Percentiles rank a stretch among this genome's conserved stretches.
Evolutionary conservation across 2,113 vertebrate genomes (phyloP).

Genomic region (Oxyruncus cristatus): DNA sequence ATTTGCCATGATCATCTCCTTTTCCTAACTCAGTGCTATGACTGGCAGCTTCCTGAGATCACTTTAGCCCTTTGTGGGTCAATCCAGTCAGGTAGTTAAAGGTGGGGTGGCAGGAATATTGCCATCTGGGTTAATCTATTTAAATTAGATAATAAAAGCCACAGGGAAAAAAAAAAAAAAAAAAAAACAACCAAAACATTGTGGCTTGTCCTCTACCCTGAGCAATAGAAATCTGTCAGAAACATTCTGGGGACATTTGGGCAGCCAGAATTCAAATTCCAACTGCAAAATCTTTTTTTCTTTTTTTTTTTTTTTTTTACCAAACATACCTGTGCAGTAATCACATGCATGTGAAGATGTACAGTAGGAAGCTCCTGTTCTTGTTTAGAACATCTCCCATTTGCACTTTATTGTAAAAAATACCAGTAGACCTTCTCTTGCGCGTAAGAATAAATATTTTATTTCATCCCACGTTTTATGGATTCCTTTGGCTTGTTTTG

Average conservation of each 20-base stretch:
- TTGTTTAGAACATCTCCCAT: neutral
- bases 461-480: neutral
- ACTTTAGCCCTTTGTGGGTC: neutral
- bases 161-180: no score
- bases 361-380: neutral
- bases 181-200: no score
- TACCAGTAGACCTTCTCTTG: neutral
- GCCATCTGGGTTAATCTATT: neutral
- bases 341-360: neutral
- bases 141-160: neutral
- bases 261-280: neutral
- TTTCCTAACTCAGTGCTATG: fast-evolving
- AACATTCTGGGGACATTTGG: neutral
- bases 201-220: neutral
- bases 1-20: neutral
- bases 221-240: neutral
- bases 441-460: neutral
- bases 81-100: neutral
- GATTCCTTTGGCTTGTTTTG: neutral
- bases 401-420: neutral
- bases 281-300: neutral
- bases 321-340: neutral
- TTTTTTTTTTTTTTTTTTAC: neutral
- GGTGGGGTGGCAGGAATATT: neutral
- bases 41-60: neutral